Evolutionary conservation across 2,888 invertebrate genomes (phyloP).

Genomic region (Pandemis heparana): DNA sequence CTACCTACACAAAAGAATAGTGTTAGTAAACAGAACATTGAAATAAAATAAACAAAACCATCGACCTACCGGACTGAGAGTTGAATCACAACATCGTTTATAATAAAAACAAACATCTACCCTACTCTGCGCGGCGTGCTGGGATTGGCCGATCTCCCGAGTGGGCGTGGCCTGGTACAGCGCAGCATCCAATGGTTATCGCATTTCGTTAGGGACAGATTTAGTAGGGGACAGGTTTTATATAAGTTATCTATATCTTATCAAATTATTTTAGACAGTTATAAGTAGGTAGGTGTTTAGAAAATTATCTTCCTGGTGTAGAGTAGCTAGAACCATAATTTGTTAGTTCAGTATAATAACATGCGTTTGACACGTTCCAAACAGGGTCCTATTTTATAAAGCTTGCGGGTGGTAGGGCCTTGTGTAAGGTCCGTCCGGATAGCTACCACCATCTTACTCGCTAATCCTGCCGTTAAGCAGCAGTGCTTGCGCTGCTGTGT

Average conservation of each 20-base stretch:
- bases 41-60: neutral
- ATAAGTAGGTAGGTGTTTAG: neutral
- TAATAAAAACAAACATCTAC: conserved; percentile 8
- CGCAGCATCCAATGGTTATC: conserved; percentile 71
- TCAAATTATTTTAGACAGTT: neutral
- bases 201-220: conserved; percentile 46
- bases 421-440: too few species aligned
- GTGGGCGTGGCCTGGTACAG: conserved; percentile 57
- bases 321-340: too few species aligned
- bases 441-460: too few species aligned
- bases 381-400: too few species aligned
- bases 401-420: too few species aligned
- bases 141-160: conserved; percentile 63
- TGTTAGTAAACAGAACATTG: neutral
- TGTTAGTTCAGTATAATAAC: too few species aligned
- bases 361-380: too few species aligned
- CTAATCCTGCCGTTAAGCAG: too few species aligned
- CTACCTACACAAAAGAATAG: neutral
- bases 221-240: conserved; percentile 41
- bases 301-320: neutral
- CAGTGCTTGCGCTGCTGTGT: too few species aligned
- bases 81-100: neutral
- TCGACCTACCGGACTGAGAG: neutral
- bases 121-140: neutral
- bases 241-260: conserved; percentile 27